Conservation (phyloP, 2,113 vertebrate species). For the Sakesphorus luctuosus region DNA sequence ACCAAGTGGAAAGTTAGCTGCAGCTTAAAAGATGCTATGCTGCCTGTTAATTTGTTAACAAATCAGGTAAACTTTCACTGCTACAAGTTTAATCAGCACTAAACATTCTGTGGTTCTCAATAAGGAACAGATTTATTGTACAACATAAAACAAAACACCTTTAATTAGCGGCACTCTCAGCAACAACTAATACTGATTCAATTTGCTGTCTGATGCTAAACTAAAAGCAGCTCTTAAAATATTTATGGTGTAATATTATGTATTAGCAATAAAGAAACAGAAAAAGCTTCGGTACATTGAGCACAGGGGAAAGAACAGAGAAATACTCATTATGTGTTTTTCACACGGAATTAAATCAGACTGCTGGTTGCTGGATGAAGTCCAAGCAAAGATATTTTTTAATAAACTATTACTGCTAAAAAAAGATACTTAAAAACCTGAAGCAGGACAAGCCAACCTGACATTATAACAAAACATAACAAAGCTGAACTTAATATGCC, state of each 20-base stretch:
- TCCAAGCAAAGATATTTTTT: neutral
- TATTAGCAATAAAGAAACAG: conserved; percentile 5
- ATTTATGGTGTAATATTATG: neutral
- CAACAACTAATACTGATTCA: neutral
- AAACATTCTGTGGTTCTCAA: neutral
- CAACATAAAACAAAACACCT: neutral
- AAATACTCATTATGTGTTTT: neutral
- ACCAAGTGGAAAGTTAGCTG: conserved; percentile 3
- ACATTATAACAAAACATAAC: neutral
- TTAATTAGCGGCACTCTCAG: neutral
- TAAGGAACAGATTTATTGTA: neutral
- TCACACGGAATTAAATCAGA: neutral
- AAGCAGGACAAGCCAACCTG: neutral
- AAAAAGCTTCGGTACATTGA: neutral
- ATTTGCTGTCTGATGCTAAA: conserved; percentile 5
- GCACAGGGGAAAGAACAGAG: neutral
- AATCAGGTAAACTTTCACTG: conserved; percentile 1
- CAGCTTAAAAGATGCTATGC: neutral
- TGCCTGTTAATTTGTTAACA: conserved; percentile 45
- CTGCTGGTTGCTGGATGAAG: neutral
- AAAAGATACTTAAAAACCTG: neutral
- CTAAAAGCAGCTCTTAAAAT: conserved; percentile 16
- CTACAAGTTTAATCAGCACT: conserved; percentile 14
- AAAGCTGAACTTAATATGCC: neutral
- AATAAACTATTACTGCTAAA: neutral